Evolutionary conservation across 2,113 vertebrate species (phyloP).

Genomic region (Excalfactoria chinensis): DNA sequence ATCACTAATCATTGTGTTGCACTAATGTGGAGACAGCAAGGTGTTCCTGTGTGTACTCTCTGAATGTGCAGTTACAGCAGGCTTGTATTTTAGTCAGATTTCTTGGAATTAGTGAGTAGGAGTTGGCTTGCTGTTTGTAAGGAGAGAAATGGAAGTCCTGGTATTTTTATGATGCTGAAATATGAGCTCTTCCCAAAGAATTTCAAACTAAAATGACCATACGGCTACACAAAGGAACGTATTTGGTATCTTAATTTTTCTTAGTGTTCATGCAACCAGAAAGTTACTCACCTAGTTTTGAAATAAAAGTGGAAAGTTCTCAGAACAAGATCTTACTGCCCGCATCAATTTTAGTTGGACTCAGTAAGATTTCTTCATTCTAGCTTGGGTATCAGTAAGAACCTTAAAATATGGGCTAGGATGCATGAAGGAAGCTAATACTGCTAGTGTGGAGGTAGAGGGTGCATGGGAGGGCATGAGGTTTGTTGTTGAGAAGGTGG

Average conservation of each 20-base stretch:
- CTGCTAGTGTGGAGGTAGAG: fast-evolving
- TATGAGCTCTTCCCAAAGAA: background rate
- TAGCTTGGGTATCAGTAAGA: background rate
- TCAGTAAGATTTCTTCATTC: background rate
- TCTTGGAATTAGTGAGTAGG: too few species aligned
- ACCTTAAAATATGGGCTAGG: background rate
- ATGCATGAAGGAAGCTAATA: background rate
- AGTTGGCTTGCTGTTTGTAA: background rate
- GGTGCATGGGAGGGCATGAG: background rate
- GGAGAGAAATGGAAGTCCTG: background rate
- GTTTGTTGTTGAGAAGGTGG: background rate
- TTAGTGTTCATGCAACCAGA: background rate
- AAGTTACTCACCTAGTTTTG: background rate
- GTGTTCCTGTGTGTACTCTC: fast-evolving
- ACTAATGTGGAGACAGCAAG: fast-evolving
- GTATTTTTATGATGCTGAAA: background rate
- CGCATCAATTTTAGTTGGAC: background rate
- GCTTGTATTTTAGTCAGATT: background rate
- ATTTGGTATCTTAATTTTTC: background rate
- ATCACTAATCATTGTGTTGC: background rate
- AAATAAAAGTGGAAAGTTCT: background rate
- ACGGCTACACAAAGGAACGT: background rate
- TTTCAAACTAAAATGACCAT: background rate
- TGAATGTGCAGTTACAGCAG: fast-evolving
- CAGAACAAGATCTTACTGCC: background rate